Conservation (phyloP, 2,888 invertebrate genomes). For the Caenorhabditis afra region DNA sequence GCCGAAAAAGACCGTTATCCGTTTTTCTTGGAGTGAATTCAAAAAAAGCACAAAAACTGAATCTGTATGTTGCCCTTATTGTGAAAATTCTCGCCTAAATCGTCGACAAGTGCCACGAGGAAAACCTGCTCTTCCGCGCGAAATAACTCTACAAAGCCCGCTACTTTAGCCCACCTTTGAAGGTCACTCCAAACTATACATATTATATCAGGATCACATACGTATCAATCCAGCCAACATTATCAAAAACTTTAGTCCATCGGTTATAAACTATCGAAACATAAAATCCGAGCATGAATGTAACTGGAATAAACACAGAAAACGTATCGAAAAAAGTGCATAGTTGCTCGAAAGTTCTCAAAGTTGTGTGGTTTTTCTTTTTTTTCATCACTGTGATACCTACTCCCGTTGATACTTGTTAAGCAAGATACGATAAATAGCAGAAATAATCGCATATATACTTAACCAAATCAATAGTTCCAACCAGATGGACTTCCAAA, state of each 20-base stretch:
- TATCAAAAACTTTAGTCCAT: slow-evolving; percentile 71
- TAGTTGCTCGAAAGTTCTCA: slow-evolving; percentile 72
- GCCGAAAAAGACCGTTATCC: no score
- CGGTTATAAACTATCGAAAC: slow-evolving; percentile 74
- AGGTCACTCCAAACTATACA: no score
- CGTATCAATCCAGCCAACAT: slow-evolving; percentile 78
- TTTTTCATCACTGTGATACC: slow-evolving; percentile 18
- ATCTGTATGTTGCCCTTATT: no score
- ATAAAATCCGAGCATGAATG: slow-evolving; percentile 77
- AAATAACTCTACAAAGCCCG: no score
- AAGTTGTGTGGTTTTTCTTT: background rate
- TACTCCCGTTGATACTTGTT: slow-evolving; percentile 67
- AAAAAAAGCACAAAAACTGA: no score
- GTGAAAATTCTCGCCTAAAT: no score
- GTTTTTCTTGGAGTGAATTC: no score
- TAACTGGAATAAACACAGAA: slow-evolving; percentile 75
- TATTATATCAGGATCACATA: no score
- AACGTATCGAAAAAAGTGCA: slow-evolving; percentile 75
- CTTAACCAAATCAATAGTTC: slow-evolving; percentile 71
- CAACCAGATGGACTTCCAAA: slow-evolving; percentile 65
- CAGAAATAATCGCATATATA: slow-evolving; percentile 58
- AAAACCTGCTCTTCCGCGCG: no score
- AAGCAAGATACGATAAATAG: slow-evolving; percentile 67
- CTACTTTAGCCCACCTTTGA: no score
- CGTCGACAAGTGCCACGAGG: no score